phyloP scores from a whole-genome alignment of 2,113 vertebrate genomes.

The Corapipo altera region DNA sequence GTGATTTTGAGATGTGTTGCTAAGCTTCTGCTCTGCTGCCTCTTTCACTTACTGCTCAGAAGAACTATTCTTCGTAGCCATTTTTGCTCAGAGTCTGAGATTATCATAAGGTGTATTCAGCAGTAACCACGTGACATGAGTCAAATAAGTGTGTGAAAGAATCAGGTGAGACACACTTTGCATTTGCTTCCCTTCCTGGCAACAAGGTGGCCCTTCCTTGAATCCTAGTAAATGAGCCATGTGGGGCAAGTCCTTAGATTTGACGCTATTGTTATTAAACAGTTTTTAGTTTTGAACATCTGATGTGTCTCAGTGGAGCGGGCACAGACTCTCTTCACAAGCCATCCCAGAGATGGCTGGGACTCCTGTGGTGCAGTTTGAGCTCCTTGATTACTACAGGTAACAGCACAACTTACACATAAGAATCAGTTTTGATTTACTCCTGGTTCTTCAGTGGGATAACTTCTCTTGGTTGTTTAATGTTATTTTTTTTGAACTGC shows the following conservation, averaged over 20 bases:
- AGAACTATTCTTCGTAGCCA: neutral
- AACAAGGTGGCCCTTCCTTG: neutral
- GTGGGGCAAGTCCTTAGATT: neutral
- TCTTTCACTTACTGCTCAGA: neutral
- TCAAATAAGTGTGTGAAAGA: neutral
- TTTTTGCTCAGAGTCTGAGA: neutral
- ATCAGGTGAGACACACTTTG: neutral
- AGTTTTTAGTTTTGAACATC: neutral
- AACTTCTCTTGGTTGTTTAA: conserved; percentile 42
- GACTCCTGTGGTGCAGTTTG: neutral
- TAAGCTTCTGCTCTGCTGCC: neutral
- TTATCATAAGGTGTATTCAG: neutral
- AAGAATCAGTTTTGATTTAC: conserved; percentile 4
- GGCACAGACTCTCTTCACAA: neutral
- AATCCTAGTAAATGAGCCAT: neutral
- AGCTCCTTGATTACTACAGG: neutral
- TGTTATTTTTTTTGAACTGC: conserved; percentile 29
- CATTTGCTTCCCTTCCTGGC: neutral
- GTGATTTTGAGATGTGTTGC: neutral
- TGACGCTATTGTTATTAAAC: neutral
- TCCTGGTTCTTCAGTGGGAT: neutral
- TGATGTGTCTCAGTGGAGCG: neutral
- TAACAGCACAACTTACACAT: neutral
- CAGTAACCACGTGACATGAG: neutral
- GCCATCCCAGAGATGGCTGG: neutral